A percentile compares a stretch with the other conserved stretches of the same genome.
Conservation (phyloP, 2,888 invertebrate genomes). For the Hirtodrosophila duncani region DNA sequence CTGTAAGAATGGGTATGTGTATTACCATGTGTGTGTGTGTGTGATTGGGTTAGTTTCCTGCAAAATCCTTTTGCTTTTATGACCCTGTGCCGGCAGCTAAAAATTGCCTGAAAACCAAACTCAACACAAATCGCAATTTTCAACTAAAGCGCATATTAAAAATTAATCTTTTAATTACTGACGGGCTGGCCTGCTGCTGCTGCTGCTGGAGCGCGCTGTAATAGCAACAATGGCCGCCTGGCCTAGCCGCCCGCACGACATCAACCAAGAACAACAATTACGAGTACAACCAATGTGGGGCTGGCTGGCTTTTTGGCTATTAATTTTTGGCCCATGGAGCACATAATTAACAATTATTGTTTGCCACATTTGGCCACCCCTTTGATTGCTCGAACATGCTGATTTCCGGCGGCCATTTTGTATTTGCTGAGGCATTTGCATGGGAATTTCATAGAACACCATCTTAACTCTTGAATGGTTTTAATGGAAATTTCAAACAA, state of each 20-base stretch:
- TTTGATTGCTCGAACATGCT: too few species aligned
- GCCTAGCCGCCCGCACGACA: too few species aligned
- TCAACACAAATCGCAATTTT: slow-evolving; percentile 14
- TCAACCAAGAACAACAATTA: not conserved
- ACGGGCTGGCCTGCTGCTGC: slow-evolving; percentile 16
- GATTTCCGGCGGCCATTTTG: too few species aligned
- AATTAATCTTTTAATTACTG: slow-evolving; percentile 70
- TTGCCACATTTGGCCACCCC: too few species aligned
- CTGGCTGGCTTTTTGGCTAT: slow-evolving; percentile 10
- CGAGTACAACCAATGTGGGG: not conserved
- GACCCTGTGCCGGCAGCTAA: slow-evolving; percentile 14
- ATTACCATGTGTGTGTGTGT: slow-evolving; percentile 13
- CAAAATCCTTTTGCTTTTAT: slow-evolving; percentile 48
- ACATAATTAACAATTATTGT: too few species aligned
- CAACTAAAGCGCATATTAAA: slow-evolving; percentile 59
- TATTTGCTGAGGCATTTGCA: slow-evolving; percentile 1
- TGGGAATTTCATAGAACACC: too few species aligned
- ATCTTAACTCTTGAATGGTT: too few species aligned
- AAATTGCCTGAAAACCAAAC: too few species aligned
- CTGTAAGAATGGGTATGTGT: slow-evolving; percentile 2
- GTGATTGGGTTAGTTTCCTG: slow-evolving; percentile 18
- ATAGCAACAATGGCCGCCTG: slow-evolving; percentile 18
- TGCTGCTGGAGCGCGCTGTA: too few species aligned
- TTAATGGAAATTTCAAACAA: too few species aligned
- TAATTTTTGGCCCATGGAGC: slow-evolving; percentile 15